Base-by-base conservation (phyloP, 2,797 vertebrate species). In the Clangula hyemalis region DNA sequence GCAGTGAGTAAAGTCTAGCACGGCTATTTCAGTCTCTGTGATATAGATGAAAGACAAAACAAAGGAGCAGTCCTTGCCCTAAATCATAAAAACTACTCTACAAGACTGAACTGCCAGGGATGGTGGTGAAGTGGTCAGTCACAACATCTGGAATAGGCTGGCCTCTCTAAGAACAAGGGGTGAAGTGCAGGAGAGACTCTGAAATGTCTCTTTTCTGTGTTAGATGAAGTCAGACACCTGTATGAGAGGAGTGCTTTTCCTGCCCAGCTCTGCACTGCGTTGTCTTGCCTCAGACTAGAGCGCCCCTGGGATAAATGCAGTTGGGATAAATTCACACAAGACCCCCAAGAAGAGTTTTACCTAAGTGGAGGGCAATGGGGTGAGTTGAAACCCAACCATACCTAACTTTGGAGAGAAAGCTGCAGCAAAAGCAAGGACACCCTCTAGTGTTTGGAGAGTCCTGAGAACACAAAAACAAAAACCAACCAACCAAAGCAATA, bases 401-500 rank as follows among this genome's bases (percentile, higher is more conserved):
- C 24, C 1, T 5, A 47, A 47, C 20, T 25, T 36, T 1, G 56
- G 43, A 25, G 30, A 22, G 71, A 61, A 60, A 80, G 79, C 53
- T 30, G 69, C n/a, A n/a, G 36, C 41, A 79, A 80, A 93, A 76
- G 62, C 80, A 93, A 94, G 43, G 38, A 66, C 73, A 65, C 84
- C 91, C 89, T 77, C 93, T 97, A 78, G 84, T 80, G 94, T 74
- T 62, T 79, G 45, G 28, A 85, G 22, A 84, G 43, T 54, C 41
- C 38, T 68, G 56, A 51, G 60, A 51, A 76, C 34, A 12, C 27
- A 54, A 83, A 56, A 76, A 5, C 5, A 12, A 78, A 53, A 27
- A 15, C 38, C 27, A 20, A 76, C 41, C 58, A 86, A 11, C 6
- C 2, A 15, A 15, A 30, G 17, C 12, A 32, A 3, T 28, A 10